Evolutionary conservation across 2,888 invertebrate species (phyloP).

Genomic region (Philonicus albiceps): DNA sequence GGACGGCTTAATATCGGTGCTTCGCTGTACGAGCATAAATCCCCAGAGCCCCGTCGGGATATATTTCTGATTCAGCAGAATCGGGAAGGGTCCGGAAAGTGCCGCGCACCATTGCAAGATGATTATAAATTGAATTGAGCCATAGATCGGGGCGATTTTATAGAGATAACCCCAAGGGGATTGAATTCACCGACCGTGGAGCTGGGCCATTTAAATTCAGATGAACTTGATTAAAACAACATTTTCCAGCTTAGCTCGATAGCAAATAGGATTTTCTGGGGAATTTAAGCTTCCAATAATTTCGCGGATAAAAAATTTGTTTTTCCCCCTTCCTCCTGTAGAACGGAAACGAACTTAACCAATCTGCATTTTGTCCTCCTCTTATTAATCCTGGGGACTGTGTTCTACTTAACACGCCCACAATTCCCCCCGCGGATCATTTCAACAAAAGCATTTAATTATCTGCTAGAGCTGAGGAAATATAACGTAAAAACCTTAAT

Average conservation of each 20-base stretch:
- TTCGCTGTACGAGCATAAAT: neutral
- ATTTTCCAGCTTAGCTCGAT: neutral
- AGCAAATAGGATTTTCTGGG: neutral
- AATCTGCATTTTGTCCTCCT: neutral
- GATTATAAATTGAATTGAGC: neutral
- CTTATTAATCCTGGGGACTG: neutral
- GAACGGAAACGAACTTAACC: neutral
- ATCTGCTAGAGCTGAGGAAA: neutral
- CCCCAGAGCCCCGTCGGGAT: neutral
- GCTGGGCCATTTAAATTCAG: neutral
- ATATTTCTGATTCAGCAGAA: neutral
- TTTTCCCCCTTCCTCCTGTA: neutral
- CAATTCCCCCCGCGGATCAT: neutral
- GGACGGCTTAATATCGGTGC: neutral
- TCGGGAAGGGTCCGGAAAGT: neutral
- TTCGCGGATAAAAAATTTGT: neutral
- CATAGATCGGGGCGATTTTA: neutral
- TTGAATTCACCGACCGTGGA: neutral
- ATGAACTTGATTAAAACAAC: neutral
- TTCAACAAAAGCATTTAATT: slow-evolving; percentile 16
- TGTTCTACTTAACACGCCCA: neutral
- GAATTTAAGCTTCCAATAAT: neutral
- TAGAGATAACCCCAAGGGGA: neutral
- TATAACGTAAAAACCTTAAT: neutral
- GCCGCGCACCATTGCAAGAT: neutral